A percentile compares a stretch with the other conserved stretches of the same genome.
Evolutionary conservation across 2,113 vertebrate species (phyloP).

Genomic region (Mirounga angustirostris): DNA sequence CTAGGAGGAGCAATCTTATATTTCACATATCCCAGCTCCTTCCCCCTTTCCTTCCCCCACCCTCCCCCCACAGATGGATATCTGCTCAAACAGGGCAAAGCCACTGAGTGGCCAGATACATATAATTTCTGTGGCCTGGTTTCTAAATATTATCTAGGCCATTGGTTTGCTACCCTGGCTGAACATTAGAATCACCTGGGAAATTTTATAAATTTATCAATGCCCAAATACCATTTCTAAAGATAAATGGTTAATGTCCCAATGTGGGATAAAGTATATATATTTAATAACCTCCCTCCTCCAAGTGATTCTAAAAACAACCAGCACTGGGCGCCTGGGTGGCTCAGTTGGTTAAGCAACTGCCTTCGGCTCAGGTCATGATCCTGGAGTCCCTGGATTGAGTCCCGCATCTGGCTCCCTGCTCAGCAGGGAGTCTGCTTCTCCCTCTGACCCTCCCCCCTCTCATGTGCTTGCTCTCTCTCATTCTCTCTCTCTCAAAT

Average conservation of each 20-base stretch:
- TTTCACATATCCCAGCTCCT: neutral
- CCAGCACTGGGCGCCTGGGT: neutral
- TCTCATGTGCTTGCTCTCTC: no score
- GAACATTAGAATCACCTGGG: neutral
- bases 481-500: no score
- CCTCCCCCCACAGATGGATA: neutral
- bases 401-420: no score
- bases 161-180: neutral
- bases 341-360: no score
- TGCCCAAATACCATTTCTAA: neutral
- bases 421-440: no score
- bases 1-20: neutral
- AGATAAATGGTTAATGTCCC: neutral
- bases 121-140: neutral
- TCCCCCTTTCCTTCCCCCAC: fast-evolving
- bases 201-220: neutral
- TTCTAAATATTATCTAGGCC: neutral
- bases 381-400: no score
- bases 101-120: neutral
- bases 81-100: neutral
- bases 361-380: no score
- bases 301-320: no score
- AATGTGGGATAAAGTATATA: neutral
- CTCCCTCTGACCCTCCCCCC: no score
- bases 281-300: neutral